Evolutionary conservation across 92 coral and sea anemone genomes (phyloP), one percentile per base, ranked within the genome.

Genomic region (Siderastrea radians): DNA sequence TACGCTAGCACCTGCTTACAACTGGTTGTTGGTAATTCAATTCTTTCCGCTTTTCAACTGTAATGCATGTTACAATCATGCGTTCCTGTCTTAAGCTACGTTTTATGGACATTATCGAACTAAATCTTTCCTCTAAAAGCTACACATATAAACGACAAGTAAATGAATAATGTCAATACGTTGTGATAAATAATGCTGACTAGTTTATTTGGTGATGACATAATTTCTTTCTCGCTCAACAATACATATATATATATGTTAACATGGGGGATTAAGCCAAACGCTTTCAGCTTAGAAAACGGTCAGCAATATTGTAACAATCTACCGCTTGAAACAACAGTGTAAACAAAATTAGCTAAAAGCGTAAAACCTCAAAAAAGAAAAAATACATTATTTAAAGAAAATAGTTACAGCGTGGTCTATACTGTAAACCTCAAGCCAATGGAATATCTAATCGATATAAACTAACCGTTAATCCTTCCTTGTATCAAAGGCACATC

Each of bases 401-500:
- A 64, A 19, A 50, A 45, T 47, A 65, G 49, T 53, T 51, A 12
- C 5, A 70, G 47, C n/a, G 54, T 49, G 77, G 57, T 57, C 38
- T 52, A 14, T 14, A 2, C 4, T 15, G 46, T 3, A 80, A 26
- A 52, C 59, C 62, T 74, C n/a, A 80, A 80, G 15, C 49, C 7
- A 68, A 38, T 6, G 15, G 14, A 45, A 47, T 50, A 70, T 68
- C 3, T 58, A 81, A 70, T 54, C 75, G 64, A 57, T 70, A 70
- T 49, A 70, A 59, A 82, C 87, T 84, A 74, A 84, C 87, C 87
- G 74, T 51, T 73, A 72, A 74, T 72, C 68, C 71, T 12, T 43
- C 10, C 59, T 7, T 49, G 72, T 8, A 10, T 38, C 63, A 51
- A 61, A 73, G n/a, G 47, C 11, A 11, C 87, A 83, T 84, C 48